phyloP scores from a whole-genome alignment of 2,888 invertebrate genomes.

The Diadegma fenestrale region DNA sequence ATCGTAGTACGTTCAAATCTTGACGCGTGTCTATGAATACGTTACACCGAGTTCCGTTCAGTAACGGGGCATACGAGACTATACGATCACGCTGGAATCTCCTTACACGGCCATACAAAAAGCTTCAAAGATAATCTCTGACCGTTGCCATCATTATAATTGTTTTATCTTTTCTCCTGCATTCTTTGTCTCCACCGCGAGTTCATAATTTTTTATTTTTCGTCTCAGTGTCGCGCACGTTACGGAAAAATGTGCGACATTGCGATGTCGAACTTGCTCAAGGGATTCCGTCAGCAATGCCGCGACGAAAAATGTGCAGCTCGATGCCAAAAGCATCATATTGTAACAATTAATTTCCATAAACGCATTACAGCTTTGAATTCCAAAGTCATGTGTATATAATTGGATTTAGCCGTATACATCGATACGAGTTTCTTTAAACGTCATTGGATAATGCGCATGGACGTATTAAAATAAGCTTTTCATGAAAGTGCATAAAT shows the following conservation, averaged over 20 bases:
- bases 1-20: conserved; percentile 57
- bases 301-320: too few species aligned
- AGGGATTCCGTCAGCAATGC: too few species aligned
- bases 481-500: conserved; percentile 29
- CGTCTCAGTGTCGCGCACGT: neutral
- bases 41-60: conserved; percentile 73
- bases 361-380: neutral
- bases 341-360: too few species aligned
- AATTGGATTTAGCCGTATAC: neutral
- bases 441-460: neutral
- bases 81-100: conserved; percentile 11
- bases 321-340: too few species aligned
- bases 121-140: neutral
- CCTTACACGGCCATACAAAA: neutral
- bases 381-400: neutral
- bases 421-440: neutral
- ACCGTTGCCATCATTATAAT: neutral
- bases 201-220: neutral
- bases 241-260: neutral
- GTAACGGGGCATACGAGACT: conserved; percentile 65
- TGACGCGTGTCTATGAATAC: conserved; percentile 73
- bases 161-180: neutral
- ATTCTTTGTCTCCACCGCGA: neutral
- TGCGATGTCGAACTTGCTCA: too few species aligned
- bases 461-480: neutral